Conservation (phyloP, 2,888 invertebrate genomes). For the Xylophagus ater region DNA sequence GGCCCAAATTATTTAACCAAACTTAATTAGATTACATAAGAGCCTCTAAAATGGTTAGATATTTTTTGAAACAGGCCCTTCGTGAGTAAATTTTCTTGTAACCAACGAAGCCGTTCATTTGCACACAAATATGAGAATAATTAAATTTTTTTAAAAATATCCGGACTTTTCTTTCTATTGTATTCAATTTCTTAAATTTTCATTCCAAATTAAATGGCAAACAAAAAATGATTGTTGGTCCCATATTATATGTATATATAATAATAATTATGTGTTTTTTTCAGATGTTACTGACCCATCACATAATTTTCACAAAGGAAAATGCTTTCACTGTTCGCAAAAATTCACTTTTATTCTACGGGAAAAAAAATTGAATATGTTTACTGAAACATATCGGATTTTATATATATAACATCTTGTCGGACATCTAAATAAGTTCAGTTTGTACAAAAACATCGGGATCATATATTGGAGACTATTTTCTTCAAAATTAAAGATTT, state of each 20-base stretch:
- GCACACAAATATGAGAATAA: no score
- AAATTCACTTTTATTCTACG: conserved; percentile 14
- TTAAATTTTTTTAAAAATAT: no score
- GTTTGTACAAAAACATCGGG: conserved; percentile 14
- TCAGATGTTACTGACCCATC: conserved; percentile 8
- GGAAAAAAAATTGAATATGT: conserved; percentile 9
- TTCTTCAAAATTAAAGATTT: no score
- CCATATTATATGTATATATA: no score
- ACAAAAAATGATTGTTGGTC: no score
- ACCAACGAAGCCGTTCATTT: no score
- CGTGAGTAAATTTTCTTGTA: no score
- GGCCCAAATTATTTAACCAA: no score
- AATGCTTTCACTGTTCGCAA: conserved; percentile 17
- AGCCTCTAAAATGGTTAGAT: no score
- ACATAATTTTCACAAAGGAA: conserved; percentile 7
- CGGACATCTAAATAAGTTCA: conserved; percentile 10
- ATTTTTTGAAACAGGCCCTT: no score
- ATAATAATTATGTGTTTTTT: no score
- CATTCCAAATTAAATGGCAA: background rate
- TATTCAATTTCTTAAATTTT: background rate
- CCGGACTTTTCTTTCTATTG: background rate
- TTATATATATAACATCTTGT: conserved; percentile 15
- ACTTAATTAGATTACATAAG: no score
- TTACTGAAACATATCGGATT: conserved; percentile 16
- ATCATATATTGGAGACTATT: conserved; percentile 13